Evolutionary conservation across 2,113 vertebrate species (phyloP).

Genomic region (Lethenteron reissneri): DNA sequence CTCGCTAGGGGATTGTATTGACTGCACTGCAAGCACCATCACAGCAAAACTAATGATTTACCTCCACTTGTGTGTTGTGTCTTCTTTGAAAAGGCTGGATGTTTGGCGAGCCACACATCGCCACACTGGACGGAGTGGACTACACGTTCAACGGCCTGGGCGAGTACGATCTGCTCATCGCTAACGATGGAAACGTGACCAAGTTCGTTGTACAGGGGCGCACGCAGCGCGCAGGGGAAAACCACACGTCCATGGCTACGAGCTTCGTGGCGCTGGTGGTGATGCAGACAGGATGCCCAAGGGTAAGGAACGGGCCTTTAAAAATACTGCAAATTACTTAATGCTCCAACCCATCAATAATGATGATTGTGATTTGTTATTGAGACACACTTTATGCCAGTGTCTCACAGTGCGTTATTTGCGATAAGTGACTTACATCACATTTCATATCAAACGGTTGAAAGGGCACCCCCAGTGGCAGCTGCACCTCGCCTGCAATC

Average conservation of each 20-base stretch:
- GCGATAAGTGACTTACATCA: no score
- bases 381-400: no score
- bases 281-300: slow-evolving; percentile 8
- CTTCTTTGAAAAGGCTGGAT: neutral
- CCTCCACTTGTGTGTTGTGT: neutral
- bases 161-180: slow-evolving; percentile 12
- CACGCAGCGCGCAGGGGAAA: slow-evolving; percentile 12
- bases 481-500: no score
- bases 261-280: slow-evolving; percentile 15
- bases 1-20: no score
- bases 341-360: no score
- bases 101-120: slow-evolving; percentile 14
- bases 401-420: no score
- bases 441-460: no score
- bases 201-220: slow-evolving; percentile 12
- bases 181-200: slow-evolving; percentile 12
- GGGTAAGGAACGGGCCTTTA: slow-evolving; percentile 7
- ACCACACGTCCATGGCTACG: slow-evolving; percentile 12
- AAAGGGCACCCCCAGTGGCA: no score
- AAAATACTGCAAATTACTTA: no score
- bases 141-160: slow-evolving; percentile 16
- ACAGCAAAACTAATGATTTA: no score
- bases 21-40: no score
- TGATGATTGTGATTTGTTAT: no score
- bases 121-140: slow-evolving; percentile 11